These are phyloP conservation scores for Calliphora vicina DNA, from an alignment of 1,140 invertebrate species.

Conservation along the genomic window DNA sequence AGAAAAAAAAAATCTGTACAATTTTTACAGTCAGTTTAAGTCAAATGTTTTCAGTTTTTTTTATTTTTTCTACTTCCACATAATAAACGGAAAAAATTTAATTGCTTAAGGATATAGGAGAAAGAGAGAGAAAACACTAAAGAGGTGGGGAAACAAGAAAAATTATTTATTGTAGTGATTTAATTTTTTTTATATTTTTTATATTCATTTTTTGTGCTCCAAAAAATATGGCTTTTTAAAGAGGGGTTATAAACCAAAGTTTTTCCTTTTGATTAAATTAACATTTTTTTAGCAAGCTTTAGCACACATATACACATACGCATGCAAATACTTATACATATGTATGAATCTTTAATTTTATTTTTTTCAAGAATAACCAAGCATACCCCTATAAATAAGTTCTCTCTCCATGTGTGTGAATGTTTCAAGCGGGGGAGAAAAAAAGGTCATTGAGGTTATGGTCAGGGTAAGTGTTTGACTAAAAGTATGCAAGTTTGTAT, in stretches of 20 bases:
- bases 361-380: neutral
- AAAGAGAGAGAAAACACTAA: neutral
- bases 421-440: neutral
- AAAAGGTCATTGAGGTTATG: conserved; percentile 13
- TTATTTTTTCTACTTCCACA: neutral
- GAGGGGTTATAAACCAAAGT: conserved; percentile 15
- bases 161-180: conserved; percentile 15
- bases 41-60: neutral
- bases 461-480: neutral
- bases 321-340: neutral
- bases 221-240: conserved; percentile 8
- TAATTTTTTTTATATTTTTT: neutral
- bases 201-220: neutral
- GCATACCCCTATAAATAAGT: neutral
- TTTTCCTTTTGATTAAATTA: conserved; percentile 33
- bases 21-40: conserved; percentile 16
- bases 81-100: conserved; percentile 15
- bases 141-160: neutral
- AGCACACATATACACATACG: neutral
- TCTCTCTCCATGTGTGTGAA: neutral
- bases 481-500: neutral
- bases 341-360: too few relatives aligned
- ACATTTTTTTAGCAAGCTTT: neutral
- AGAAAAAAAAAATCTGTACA: conserved; percentile 6
- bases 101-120: conserved; percentile 19